These are phyloP conservation scores for Hemibagrus guttatus DNA, from an alignment of 2,797 vertebrate species.

Conservation along the genomic window DNA sequence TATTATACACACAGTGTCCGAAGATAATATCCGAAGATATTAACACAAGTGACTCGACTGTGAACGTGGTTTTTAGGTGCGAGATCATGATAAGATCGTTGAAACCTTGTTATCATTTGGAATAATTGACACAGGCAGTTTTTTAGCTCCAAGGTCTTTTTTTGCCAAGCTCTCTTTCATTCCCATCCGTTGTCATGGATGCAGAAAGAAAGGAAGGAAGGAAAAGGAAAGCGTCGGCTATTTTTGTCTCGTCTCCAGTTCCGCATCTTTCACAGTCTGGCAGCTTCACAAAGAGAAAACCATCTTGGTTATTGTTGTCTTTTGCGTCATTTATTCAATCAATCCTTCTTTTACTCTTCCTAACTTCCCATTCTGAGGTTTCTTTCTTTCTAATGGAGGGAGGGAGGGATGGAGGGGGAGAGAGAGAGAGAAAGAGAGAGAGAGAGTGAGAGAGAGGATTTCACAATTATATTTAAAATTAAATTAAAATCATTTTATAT, in stretches of 20 bases:
- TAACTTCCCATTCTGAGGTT: conserved; percentile 1
- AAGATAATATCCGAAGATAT: too few relatives aligned
- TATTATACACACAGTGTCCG: too few relatives aligned
- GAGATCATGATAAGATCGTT: background rate
- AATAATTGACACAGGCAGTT: background rate
- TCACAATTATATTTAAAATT: too few relatives aligned
- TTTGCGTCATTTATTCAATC: conserved; percentile 23
- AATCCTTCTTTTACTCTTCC: background rate
- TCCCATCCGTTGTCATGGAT: conserved; percentile 41
- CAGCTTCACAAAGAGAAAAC: conserved; percentile 46
- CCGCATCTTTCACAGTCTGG: conserved; percentile 37
- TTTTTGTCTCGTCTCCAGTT: conserved; percentile 51
- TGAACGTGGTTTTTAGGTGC: background rate
- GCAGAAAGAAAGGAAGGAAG: conserved; percentile 12
- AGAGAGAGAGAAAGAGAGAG: too few relatives aligned
- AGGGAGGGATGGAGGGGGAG: too few relatives aligned
- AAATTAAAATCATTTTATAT: too few relatives aligned
- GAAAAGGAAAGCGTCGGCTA: conserved; percentile 12
- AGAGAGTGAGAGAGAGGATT: too few relatives aligned
- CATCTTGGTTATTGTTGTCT: conserved; percentile 3
- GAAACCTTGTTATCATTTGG: conserved; percentile 2
- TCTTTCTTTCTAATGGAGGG: background rate
- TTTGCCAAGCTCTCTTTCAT: conserved; percentile 28
- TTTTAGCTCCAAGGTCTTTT: conserved; percentile 2
- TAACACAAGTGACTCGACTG: background rate